Evolutionary conservation across 2,797 vertebrate genomes (phyloP), one percentile per base, ranked within the genome.

Genomic region (Acanthurus tractus): DNA sequence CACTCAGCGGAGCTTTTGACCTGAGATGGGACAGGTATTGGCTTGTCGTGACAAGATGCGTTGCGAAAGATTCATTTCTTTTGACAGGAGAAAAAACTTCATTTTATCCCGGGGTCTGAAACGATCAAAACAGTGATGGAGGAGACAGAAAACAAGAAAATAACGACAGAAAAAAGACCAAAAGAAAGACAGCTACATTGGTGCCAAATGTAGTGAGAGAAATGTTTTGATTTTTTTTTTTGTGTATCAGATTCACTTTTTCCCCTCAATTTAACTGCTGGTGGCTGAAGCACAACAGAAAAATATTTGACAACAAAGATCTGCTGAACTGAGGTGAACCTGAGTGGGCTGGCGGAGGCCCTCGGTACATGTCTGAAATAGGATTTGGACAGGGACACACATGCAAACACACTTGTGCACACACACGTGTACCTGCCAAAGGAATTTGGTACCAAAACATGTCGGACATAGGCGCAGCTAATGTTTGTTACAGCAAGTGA

Each of bases 221-320:
- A 82, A 82, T n/a, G 38, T 17, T 25, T 70, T 11, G 23, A 62
- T 66, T 29, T 65, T 48, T 56, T 36, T 67, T 55, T 77, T 67
- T 48, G 25, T 64, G 49, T 67, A 67, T 69, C 25, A 29, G 64
- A 68, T 74, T 82, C 38, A 66, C 29, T 81, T 74, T 79, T 84
- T 55, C 73, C 49, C 74, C 84, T 79, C 76, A 83, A 88, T 90
- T 88, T 81, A 85, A 85, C 85, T 64, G 73, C 53, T 74, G 73
- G 75, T 71, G 72, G 70, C 68, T 63, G 68, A 53, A 57, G 71
- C 62, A 50, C 29, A 66, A 75, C 22, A 82, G 22, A 63, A 77
- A 70, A 67, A 78, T 2, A 85, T 81, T 76, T 76, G 65, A 86
- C 40, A 78, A 61, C 59, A 80, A 50, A 74, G 69, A 76, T 57